Conservation (phyloP, 2,113 vertebrate genomes). For the Pogona vitticeps region DNA sequence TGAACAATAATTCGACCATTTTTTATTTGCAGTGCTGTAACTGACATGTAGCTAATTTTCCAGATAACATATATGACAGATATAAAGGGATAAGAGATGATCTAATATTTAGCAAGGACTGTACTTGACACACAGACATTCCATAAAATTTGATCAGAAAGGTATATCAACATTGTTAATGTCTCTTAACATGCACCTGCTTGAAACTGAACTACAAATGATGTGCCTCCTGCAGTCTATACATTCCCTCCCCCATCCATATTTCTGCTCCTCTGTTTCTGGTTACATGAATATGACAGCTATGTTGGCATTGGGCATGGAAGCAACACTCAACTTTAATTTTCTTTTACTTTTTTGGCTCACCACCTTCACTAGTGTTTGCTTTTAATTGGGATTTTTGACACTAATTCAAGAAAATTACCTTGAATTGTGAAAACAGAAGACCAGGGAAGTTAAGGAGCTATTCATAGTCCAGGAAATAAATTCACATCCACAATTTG, state of each 20-base stretch:
- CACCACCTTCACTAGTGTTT: neutral
- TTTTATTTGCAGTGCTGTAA: neutral
- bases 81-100: neutral
- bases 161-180: too few relatives aligned
- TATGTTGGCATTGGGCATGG: neutral
- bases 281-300: neutral
- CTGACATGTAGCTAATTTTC: neutral
- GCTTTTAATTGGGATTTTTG: neutral
- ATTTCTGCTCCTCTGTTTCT: neutral
- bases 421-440: neutral
- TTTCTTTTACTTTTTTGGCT: neutral
- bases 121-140: neutral
- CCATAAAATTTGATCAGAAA: neutral
- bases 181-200: neutral
- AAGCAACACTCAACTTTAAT: neutral
- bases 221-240: neutral
- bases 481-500: neutral
- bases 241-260: neutral
- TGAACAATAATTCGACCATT: too few relatives aligned
- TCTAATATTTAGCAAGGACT: neutral
- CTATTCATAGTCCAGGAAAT: neutral
- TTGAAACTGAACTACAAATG: neutral
- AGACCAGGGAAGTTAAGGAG: neutral
- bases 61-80: neutral
- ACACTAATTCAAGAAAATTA: neutral